These are phyloP conservation scores for Eupeodes corollae DNA, from an alignment of 1,140 invertebrate genomes.

Conservation along the genomic window DNA sequence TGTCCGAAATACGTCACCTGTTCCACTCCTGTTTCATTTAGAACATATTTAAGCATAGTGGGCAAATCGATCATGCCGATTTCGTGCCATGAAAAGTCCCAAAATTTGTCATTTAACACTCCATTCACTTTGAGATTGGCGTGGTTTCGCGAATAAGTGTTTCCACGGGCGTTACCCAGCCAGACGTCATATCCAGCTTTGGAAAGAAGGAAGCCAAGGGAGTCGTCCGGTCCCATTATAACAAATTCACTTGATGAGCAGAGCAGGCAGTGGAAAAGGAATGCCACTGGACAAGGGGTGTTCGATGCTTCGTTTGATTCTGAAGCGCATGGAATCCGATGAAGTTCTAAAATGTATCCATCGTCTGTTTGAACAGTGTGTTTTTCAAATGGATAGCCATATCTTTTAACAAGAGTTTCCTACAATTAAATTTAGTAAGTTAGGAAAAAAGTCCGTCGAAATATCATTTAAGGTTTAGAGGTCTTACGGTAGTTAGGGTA, in stretches of 20 bases:
- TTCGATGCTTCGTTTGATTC: constrained; percentile 42
- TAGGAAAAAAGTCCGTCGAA: too few relatives aligned
- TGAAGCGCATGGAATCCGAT: constrained; percentile 24
- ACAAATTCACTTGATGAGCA: constrained; percentile 46
- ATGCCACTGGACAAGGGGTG: constrained; percentile 37
- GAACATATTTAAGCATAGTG: constrained; percentile 54
- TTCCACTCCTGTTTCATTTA: constrained; percentile 38
- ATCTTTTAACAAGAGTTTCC: constrained; percentile 10
- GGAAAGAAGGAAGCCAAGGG: constrained; percentile 48
- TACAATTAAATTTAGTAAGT: too few relatives aligned
- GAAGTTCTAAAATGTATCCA: constrained; percentile 26
- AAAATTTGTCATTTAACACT: constrained; percentile 29
- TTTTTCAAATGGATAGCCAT: constrained; percentile 27
- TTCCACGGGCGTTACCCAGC: constrained; percentile 62
- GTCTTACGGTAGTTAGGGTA: too few relatives aligned
- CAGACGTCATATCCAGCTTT: constrained; percentile 61
- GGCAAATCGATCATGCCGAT: constrained; percentile 59
- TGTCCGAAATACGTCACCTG: constrained; percentile 39
- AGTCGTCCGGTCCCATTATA: constrained; percentile 28
- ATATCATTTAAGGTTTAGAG: too few relatives aligned
- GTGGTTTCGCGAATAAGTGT: constrained; percentile 50
- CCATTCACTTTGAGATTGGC: constrained; percentile 38
- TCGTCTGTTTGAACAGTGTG: constrained; percentile 22
- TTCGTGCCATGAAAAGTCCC: constrained; percentile 53
- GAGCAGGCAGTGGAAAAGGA: constrained; percentile 66